Evolutionary conservation across 1,140 invertebrate species (phyloP).

Genomic region (Megalonaias nervosa): DNA sequence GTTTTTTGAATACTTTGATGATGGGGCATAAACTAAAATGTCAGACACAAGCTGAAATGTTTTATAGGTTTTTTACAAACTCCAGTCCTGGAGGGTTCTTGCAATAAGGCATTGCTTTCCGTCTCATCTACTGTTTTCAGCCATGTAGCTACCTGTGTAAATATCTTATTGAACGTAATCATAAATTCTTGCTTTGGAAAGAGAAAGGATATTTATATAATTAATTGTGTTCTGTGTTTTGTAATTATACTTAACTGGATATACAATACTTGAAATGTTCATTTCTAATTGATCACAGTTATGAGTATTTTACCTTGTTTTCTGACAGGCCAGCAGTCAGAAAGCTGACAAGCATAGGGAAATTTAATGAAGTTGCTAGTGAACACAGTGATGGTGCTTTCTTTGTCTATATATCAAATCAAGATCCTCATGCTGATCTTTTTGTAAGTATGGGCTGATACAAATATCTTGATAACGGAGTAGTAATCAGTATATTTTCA

Average conservation of each 20-base stretch:
- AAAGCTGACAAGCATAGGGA: slow-evolving; percentile 82
- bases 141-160: too few species aligned
- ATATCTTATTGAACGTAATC: too few species aligned
- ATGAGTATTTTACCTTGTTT: background rate
- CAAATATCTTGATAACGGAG: too few species aligned
- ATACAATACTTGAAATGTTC: background rate
- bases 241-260: background rate
- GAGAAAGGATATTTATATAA: background rate
- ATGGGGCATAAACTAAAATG: too few species aligned
- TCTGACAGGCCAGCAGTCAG: slow-evolving; percentile 82
- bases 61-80: too few species aligned
- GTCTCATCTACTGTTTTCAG: too few species aligned
- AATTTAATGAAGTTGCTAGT: slow-evolving; percentile 82
- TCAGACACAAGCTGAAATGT: too few species aligned
- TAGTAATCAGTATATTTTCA: too few species aligned
- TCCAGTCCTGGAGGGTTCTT: too few species aligned
- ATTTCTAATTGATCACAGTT: background rate
- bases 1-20: too few species aligned
- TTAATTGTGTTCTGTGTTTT: background rate
- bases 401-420: slow-evolving; percentile 89
- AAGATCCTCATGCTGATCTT: slow-evolving; percentile 77
- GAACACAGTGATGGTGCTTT: slow-evolving; percentile 81
- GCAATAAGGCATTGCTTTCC: too few species aligned
- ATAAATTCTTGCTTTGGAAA: too few species aligned
- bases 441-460: slow-evolving; percentile 77